Base-by-base conservation (phyloP, 2,113 vertebrate species). In the Nematolebias whitei region DNA sequence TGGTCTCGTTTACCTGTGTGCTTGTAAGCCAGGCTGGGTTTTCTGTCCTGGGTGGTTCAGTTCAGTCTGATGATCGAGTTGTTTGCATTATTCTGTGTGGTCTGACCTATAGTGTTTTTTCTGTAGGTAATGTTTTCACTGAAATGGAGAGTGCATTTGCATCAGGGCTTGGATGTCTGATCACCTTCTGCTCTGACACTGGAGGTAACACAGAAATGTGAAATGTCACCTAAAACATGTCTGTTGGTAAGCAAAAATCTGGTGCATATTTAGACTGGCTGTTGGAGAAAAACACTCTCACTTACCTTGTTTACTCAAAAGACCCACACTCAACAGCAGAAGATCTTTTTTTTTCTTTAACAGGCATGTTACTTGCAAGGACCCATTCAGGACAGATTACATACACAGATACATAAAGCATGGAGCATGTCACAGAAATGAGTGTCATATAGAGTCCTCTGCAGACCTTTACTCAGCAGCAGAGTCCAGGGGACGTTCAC, bases 151-250 rank as follows among this genome's bases (percentile, higher is more conserved):
- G 76, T 29, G 95, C 95, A 0, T 96, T 95, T 90, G 92, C 93
- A 5, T 93, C 92, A 44, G 93, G 94, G 1, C 11, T 94, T 43
- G 94, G 96, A 56, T 98, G 96, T 96, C 88, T 99, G 65, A 95
- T 99, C 85, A 94, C 94, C 50, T 99, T 98, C 88, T 99, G 98
- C 88, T 90, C 91, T 8, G 90, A 94, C 69, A 92, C 68, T 44
- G 95, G 95, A 91, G 98, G 98, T 99, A 95, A 85, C 22, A 12
- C 12, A 6, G 3, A 51, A 7, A n/a, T 49, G 4, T 5, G 16
- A 9, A 12, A 52, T 18, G 24, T 54, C n/a, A 55, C 32, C 12
- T 48, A 12, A 59, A n/a, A 60, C 64, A 45, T 12, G 15, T 26
- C 32, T n/a, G 13, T 52, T 35, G 32, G 9, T 29, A 7, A 29